Percentiles rank a stretch among this genome's conserved stretches.
Conservation (phyloP, 2,113 vertebrate species). For the Amphiprion ocellaris region DNA sequence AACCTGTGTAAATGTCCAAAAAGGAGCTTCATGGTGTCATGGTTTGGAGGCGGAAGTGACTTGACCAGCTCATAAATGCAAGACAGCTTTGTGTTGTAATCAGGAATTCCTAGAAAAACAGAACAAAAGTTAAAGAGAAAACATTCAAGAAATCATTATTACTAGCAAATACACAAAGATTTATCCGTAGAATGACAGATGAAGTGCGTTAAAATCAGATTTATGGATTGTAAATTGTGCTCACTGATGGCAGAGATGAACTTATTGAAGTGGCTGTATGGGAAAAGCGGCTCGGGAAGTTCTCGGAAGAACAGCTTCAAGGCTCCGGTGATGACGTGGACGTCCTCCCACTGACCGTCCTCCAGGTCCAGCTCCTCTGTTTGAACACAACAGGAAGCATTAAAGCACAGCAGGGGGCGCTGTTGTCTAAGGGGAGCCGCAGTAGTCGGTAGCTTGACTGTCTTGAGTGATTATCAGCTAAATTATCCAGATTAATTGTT, state of each 20-base stretch:
- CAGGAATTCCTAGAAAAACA: slow-evolving; percentile 85
- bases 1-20: slow-evolving; percentile 94
- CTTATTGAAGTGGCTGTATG: slow-evolving; percentile 89
- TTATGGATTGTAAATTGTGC: not conserved
- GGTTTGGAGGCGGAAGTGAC: slow-evolving; percentile 87
- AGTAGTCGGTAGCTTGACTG: no score
- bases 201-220: not conserved
- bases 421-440: not conserved
- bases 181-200: not conserved
- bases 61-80: slow-evolving; percentile 87
- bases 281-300: slow-evolving; percentile 92
- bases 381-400: slow-evolving; percentile 8
- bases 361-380: slow-evolving; percentile 94
- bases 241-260: slow-evolving; percentile 89
- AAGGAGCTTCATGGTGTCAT: slow-evolving; percentile 90
- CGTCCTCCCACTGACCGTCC: slow-evolving; percentile 93
- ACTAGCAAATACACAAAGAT: no score
- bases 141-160: no score
- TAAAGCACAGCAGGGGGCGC: slow-evolving; percentile 57
- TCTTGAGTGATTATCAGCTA: no score
- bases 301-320: slow-evolving; percentile 96
- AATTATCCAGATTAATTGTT: not conserved
- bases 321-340: slow-evolving; percentile 94
- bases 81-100: slow-evolving; percentile 77
- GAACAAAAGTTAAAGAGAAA: not conserved